Conservation (phyloP, 2,888 invertebrate genomes). For the Ectemnius continuus region DNA sequence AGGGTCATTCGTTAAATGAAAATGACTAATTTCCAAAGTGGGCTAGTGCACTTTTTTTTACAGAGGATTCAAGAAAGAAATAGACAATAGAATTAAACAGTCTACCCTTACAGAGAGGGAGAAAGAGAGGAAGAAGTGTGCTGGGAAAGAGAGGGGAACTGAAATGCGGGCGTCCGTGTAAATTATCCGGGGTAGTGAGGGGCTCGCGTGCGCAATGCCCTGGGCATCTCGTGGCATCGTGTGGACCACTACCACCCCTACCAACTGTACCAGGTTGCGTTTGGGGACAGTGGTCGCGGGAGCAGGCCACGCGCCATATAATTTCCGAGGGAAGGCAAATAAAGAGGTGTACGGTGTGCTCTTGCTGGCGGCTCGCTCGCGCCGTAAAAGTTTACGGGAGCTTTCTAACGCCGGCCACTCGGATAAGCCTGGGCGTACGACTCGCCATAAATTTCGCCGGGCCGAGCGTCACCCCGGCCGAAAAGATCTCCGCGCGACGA, state of each 20-base stretch:
- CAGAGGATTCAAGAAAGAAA: too few relatives aligned
- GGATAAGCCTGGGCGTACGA: constrained; percentile 63
- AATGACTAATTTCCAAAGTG: too few relatives aligned
- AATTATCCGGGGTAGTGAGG: constrained; percentile 41
- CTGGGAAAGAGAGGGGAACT: too few relatives aligned
- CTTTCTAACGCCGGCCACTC: constrained; percentile 47
- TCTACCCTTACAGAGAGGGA: too few relatives aligned
- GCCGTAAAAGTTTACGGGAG: constrained; percentile 59
- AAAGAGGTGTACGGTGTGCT: constrained; percentile 31
- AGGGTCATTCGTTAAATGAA: too few relatives aligned
- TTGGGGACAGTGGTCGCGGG: constrained; percentile 34
- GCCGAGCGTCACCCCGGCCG: constrained; percentile 9
- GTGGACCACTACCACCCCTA: constrained; percentile 2
- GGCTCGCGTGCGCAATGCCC: constrained; percentile 11
- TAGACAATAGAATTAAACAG: too few relatives aligned
- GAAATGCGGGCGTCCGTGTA: constrained; percentile 30
- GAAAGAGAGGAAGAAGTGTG: too few relatives aligned
- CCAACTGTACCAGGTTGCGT: background rate
- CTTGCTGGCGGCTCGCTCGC: constrained; percentile 23
- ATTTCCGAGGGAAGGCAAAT: constrained; percentile 59
- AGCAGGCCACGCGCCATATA: constrained; percentile 71
- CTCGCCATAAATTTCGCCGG: constrained; percentile 58
- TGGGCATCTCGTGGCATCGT: constrained; percentile 1
- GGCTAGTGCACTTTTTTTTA: too few relatives aligned
- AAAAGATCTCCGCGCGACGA: background rate